Evolutionary conservation across 2,797 vertebrate genomes (phyloP).

Genomic region (Hoplostethus mediterraneus): DNA sequence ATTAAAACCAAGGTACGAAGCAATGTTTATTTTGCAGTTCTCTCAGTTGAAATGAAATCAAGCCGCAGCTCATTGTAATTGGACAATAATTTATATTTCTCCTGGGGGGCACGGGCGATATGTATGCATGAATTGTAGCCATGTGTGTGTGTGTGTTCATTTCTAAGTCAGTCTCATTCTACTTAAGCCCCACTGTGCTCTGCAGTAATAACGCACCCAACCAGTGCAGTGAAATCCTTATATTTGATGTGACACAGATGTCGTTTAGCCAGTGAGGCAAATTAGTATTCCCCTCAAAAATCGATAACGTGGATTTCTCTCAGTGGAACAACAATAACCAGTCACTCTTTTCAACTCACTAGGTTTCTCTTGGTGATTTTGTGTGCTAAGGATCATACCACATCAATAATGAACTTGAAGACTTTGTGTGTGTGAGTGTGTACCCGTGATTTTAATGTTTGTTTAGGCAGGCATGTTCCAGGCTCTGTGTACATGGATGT

Average conservation of each 20-base stretch:
- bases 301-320: background rate
- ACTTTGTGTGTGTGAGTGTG: background rate
- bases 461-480: too few relatives aligned
- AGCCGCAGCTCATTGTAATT: background rate
- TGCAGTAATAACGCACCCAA: background rate
- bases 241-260: background rate
- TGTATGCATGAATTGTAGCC: background rate
- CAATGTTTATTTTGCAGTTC: conserved; percentile 1
- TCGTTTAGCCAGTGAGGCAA: background rate
- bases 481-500: too few relatives aligned
- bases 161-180: background rate
- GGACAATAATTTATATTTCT: background rate
- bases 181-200: background rate
- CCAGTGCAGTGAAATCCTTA: background rate
- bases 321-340: background rate
- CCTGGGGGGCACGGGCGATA: background rate
- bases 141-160: background rate
- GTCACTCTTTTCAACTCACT: background rate
- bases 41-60: background rate
- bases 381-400: background rate
- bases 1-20: background rate
- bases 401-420: background rate
- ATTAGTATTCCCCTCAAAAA: background rate
- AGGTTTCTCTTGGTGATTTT: background rate
- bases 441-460: background rate